phyloP scores from a whole-genome alignment of 2,888 invertebrate genomes.

The Ferdinandea cuprea region DNA sequence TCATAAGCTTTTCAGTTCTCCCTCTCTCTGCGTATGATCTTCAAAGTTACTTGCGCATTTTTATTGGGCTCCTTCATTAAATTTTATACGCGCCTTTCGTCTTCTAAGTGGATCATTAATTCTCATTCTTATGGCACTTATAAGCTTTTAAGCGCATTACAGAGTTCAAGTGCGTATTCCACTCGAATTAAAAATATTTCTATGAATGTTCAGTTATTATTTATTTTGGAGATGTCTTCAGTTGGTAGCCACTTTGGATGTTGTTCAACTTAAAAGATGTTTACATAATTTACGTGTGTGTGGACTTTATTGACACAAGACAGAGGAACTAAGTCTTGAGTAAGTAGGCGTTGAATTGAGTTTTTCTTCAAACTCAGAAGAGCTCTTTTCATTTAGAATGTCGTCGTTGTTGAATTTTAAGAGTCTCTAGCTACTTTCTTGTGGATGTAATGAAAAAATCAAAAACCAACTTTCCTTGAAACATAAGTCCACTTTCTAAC shows the following conservation, averaged over 20 bases:
- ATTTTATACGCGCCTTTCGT: slow-evolving; percentile 27
- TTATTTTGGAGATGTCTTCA: not conserved
- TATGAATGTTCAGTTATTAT: not conserved
- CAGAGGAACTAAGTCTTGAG: no score
- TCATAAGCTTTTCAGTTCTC: not conserved
- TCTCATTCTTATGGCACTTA: slow-evolving; percentile 11
- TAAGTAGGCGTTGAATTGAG: no score
- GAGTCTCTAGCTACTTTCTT: no score
- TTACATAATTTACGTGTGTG: not conserved
- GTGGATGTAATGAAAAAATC: no score
- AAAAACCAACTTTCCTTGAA: no score
- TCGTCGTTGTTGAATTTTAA: no score
- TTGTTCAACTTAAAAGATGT: not conserved
- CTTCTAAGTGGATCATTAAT: slow-evolving; percentile 34
- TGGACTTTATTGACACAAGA: no score
- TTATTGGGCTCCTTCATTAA: slow-evolving; percentile 57
- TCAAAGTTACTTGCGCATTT: slow-evolving; percentile 29
- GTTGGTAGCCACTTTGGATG: not conserved
- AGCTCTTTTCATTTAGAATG: no score
- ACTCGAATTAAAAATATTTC: slow-evolving; percentile 1
- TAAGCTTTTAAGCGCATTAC: slow-evolving; percentile 47
- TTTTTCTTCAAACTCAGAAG: no score
- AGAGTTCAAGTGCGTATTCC: slow-evolving; percentile 48
- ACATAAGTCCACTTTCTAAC: no score
- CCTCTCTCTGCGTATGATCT: not conserved